Base-by-base conservation (phyloP, 2,113 vertebrate species). In the Caranx melampygus region DNA sequence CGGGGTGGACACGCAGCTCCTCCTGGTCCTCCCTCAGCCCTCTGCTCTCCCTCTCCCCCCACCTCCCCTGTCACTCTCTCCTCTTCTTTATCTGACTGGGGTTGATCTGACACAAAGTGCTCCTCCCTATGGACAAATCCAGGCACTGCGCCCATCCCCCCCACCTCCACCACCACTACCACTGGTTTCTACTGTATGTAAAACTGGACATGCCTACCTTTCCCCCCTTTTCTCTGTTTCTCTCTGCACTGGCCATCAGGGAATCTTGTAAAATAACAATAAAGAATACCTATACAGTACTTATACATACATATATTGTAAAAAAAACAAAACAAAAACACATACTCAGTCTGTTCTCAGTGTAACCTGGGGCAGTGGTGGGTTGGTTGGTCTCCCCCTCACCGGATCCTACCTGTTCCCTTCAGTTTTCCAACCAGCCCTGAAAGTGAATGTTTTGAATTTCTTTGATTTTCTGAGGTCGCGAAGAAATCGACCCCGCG, bases 161-260 rank as follows among this genome's bases (percentile, higher is more conserved):
- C 72, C 54, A 37, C 15, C 65, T 65, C 54, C 79, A 26, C 26
- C 26, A 26, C 26, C 26, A 26, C 26, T 76, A 70, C 78, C 78
- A 69, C 75, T 83, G 79, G 76, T 87, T 90, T 86, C 79, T 82
- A 80, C 74, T 87, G 65, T 84, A 78, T 79, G 72, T 85, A 60
- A 68, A 78, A 79, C 78, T 68, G 80, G 84, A 82, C 82, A 21
- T 26, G 47, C 75, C 64, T 63, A 47, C 57, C 35, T 40, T 5
- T 44, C 14, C 14, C 26, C 60, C 20, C 65, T 52, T 34, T 72
- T 59, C 16, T 20, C 31, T 60, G 45, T 88, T 80, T 79, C 72
- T 89, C 76, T 90, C 88, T 86, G 82, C 86, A 62, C 90, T 88
- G 92, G 91, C 81, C 90, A 91, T 94, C 94, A 93, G 92, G 92